phyloP scores from a whole-genome alignment of 2,113 vertebrate genomes.

The Aleadryas rufinucha region DNA sequence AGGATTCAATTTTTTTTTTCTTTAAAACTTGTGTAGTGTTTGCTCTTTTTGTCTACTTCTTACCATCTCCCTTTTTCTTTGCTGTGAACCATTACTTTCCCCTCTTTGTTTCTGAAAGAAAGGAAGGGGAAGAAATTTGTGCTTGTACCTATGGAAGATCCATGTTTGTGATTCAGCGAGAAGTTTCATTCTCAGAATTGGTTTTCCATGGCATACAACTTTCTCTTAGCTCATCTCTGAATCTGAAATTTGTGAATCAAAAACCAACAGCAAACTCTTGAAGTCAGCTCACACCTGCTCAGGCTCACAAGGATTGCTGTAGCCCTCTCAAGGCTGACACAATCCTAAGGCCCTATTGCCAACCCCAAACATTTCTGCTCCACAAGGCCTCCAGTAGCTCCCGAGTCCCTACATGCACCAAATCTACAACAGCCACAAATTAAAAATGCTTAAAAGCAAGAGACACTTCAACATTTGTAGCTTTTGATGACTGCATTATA shows the following conservation, averaged over 20 bases:
- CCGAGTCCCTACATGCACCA: not conserved
- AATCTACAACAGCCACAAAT: not conserved
- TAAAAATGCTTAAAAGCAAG: not conserved
- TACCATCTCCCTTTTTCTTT: not conserved
- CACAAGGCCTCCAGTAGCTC: not conserved
- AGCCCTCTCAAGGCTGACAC: not conserved
- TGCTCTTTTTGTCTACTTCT: not conserved
- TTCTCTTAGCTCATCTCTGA: not conserved
- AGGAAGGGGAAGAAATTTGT: not conserved
- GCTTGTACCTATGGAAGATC: not conserved
- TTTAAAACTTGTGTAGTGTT: not conserved
- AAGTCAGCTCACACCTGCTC: not conserved
- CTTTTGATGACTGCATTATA: constrained; percentile 10
- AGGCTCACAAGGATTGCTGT: not conserved
- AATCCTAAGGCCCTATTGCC: not conserved
- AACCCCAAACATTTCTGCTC: not conserved
- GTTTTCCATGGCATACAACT: not conserved
- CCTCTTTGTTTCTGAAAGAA: not conserved
- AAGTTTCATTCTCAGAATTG: not conserved
- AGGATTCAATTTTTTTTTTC: not conserved
- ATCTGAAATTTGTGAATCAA: not conserved
- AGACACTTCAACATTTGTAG: constrained; percentile 1
- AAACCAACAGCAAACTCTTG: not conserved
- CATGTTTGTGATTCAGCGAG: not conserved
- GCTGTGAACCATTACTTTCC: not conserved